Conservation (phyloP, 2,113 vertebrate species). For the Scatophagus argus region DNA sequence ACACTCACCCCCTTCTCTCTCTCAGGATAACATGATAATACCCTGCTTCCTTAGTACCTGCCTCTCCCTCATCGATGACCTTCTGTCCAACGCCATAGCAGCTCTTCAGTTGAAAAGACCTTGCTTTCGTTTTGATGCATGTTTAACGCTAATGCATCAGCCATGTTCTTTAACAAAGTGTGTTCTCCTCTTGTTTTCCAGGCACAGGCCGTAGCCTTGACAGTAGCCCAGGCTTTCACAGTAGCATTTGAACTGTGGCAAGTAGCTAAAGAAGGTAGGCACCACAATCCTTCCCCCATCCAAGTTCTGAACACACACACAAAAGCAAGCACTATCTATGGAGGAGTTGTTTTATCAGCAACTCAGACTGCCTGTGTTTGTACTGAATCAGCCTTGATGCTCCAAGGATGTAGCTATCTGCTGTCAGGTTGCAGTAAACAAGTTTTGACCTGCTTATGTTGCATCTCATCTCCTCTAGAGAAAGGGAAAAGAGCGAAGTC, state of each 20-base stretch:
- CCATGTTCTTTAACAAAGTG: background rate
- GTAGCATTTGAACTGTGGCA: constrained; percentile 96
- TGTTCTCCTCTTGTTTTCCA: constrained; percentile 63
- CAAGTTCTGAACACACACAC: background rate
- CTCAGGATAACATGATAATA: constrained; percentile 36
- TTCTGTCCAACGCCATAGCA: constrained; percentile 1
- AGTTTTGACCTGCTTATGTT: constrained; percentile 3
- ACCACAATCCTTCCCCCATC: background rate
- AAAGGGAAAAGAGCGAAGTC: constrained; percentile 88
- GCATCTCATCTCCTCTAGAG: constrained; percentile 76
- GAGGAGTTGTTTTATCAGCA: constrained; percentile 20
- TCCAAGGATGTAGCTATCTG: background rate
- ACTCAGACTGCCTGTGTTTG: constrained; percentile 7
- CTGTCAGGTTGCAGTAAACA: background rate
- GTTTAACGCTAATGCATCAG: background rate
- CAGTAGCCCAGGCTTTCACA: constrained; percentile 95
- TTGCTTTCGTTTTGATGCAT: background rate
- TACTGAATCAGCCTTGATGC: background rate
- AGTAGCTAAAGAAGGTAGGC: constrained; percentile 90
- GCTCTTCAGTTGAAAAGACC: background rate
- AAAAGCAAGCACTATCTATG: background rate
- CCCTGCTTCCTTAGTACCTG: constrained; percentile 15
- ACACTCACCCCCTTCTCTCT: constrained; percentile 19
- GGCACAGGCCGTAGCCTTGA: constrained; percentile 96
- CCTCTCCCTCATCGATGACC: background rate